Evolutionary conservation across 2,888 invertebrate species (phyloP), one percentile per base, ranked within the genome.

Genomic region (Pimpla rufipes): DNA sequence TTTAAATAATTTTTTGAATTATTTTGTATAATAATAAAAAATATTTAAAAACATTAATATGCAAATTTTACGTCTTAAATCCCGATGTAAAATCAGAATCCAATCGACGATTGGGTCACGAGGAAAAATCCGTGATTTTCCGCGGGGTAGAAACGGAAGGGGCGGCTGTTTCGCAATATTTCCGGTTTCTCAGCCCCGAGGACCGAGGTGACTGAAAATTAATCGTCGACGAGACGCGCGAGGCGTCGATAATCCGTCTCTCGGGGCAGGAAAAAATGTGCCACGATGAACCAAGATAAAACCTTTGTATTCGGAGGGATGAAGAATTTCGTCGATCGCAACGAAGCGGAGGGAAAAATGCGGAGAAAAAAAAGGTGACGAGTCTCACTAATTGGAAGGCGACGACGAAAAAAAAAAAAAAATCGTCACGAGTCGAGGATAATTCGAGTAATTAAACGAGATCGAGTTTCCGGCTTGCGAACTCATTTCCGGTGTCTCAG

Each of bases 41-140:
- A n/a, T n/a, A n/a, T n/a, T n/a, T n/a, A n/a, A n/a, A n/a, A n/a
- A n/a, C n/a, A n/a, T n/a, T n/a, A n/a, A n/a, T n/a, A n/a, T n/a
- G n/a, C n/a, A n/a, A n/a, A n/a, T n/a, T n/a, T n/a, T n/a, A n/a
- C n/a, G n/a, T n/a, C n/a, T n/a, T n/a, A n/a, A n/a, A n/a, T n/a
- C n/a, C n/a, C n/a, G 45, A 11, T 0, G 13, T 45, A 45, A 45
- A 13, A 11, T 45, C 23, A 23, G 45, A 13, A 45, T 6, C n/a
- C 3, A n/a, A 66, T 42, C 10, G 42, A 66, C 23, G 37, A 57
- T 10, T 52, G 16, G 1, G 6, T 18, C 18, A 23, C 16, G 59
- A 75, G 21, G 11, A 62, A 67, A 45, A 74, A 52, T 80, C 62
- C 62, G 75, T 80, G 64, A 73, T 73, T 79, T 55, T 66, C n/a